Evolutionary conservation across 64 coral and sea anemone genomes (phyloP).

Genomic region (Actinia equina): DNA sequence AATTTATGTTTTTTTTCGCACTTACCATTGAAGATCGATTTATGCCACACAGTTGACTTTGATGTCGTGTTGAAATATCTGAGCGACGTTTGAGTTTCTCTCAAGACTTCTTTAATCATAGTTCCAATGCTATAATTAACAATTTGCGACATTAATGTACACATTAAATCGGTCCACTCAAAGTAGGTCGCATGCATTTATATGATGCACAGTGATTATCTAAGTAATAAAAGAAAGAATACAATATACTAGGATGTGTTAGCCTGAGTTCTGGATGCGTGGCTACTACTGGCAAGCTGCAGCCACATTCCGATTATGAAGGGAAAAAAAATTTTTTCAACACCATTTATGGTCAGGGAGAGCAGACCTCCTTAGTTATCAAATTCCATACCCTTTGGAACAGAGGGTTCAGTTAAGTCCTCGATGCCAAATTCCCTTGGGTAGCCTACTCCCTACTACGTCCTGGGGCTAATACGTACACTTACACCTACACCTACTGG

Average conservation of each 20-base stretch:
- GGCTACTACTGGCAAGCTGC: too few relatives aligned
- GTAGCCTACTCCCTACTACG: too few relatives aligned
- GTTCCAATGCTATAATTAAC: background rate
- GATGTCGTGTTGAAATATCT: constrained; percentile 48
- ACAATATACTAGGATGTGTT: background rate
- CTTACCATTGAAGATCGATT: constrained; percentile 51
- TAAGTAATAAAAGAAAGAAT: background rate
- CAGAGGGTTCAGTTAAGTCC: too few relatives aligned
- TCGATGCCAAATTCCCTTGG: too few relatives aligned
- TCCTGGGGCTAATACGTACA: too few relatives aligned
- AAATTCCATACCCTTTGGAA: too few relatives aligned
- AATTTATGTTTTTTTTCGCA: background rate
- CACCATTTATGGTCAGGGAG: too few relatives aligned
- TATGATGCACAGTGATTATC: background rate
- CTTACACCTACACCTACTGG: too few relatives aligned
- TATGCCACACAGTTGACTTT: constrained; percentile 68
- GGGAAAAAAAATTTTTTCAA: too few relatives aligned
- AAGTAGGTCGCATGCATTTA: background rate
- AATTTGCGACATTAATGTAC: background rate
- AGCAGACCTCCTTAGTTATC: too few relatives aligned
- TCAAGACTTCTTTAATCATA: constrained; percentile 50
- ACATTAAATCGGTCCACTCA: background rate
- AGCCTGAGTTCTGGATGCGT: too few relatives aligned
- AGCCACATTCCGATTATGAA: too few relatives aligned
- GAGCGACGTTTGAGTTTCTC: constrained; percentile 23